These are phyloP conservation scores for Leptinotarsa rubiginosa DNA, from an alignment of 2,888 invertebrate genomes.

Conservation along the genomic window DNA sequence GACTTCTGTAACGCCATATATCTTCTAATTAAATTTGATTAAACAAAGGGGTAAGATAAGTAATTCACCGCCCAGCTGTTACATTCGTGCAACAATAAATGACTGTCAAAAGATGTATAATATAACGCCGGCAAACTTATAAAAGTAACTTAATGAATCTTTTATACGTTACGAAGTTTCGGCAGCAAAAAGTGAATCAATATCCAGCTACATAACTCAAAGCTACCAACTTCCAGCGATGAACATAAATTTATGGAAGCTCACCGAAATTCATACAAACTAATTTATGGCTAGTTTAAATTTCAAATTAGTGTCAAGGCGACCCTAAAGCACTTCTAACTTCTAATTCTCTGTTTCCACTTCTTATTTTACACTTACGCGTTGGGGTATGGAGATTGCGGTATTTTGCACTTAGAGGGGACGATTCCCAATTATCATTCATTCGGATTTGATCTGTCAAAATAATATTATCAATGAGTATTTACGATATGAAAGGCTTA, in stretches of 20 bases:
- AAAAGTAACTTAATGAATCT: conserved; percentile 49
- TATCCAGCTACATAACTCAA: conserved; percentile 46
- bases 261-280: conserved; percentile 63
- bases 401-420: conserved; percentile 53
- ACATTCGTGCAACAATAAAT: conserved; percentile 33
- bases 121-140: conserved; percentile 34
- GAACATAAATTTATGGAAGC: conserved; percentile 52
- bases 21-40: conserved; percentile 34
- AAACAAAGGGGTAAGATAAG: conserved; percentile 40
- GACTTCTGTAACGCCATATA: conserved; percentile 26
- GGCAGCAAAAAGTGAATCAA: conserved; percentile 42
- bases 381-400: conserved; percentile 52
- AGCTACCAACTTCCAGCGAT: conserved; percentile 51
- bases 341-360: conserved; percentile 60
- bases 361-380: conserved; percentile 60
- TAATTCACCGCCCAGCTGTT: conserved; percentile 15
- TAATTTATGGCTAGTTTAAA: conserved; percentile 64
- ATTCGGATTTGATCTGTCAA: conserved; percentile 55
- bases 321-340: conserved; percentile 59
- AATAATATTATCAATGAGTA: conserved; percentile 41
- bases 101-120: conserved; percentile 35
- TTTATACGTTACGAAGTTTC: conserved; percentile 47
- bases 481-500: conserved; percentile 13
- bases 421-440: conserved; percentile 59
- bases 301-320: conserved; percentile 64